These are phyloP conservation scores for Agrotis puta DNA, from an alignment of 2,888 invertebrate genomes.

Conservation along the genomic window DNA sequence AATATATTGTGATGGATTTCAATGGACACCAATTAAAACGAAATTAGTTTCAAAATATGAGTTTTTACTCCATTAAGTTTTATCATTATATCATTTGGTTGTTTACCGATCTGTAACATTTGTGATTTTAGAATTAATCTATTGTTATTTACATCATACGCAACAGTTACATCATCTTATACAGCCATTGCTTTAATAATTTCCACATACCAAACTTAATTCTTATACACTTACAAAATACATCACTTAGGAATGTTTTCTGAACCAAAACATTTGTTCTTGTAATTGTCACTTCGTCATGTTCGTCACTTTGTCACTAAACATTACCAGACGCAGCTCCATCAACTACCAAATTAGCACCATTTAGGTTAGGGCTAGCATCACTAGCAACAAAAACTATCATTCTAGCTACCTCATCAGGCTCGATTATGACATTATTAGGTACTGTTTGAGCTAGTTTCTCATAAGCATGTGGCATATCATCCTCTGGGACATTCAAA, in stretches of 20 bases:
- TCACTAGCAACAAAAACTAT: slow-evolving; percentile 79
- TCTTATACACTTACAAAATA: not conserved
- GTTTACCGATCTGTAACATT: slow-evolving; percentile 13
- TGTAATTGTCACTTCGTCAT: slow-evolving; percentile 7
- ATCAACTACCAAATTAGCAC: slow-evolving; percentile 74
- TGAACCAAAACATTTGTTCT: not conserved
- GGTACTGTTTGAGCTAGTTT: slow-evolving; percentile 72
- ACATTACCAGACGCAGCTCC: slow-evolving; percentile 73
- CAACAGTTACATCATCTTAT: not conserved
- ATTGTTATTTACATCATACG: slow-evolving; percentile 3
- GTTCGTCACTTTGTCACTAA: slow-evolving; percentile 23
- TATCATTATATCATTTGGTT: not conserved
- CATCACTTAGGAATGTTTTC: slow-evolving; percentile 4
- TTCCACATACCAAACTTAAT: not conserved
- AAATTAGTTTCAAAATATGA: slow-evolving; percentile 29
- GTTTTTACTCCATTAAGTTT: slow-evolving; percentile 13
- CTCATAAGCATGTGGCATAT: slow-evolving; percentile 72
- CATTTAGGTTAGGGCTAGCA: slow-evolving; percentile 75
- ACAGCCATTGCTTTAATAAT: not conserved
- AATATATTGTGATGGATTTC: not conserved
- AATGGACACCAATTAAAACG: slow-evolving; percentile 39
- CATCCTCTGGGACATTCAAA: slow-evolving; percentile 75
- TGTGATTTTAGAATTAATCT: slow-evolving; percentile 8
- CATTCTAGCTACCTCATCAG: slow-evolving; percentile 80
- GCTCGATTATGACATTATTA: slow-evolving; percentile 75